Conservation (phyloP, 2,113 vertebrate genomes). For the Toxotes jaculatrix region DNA sequence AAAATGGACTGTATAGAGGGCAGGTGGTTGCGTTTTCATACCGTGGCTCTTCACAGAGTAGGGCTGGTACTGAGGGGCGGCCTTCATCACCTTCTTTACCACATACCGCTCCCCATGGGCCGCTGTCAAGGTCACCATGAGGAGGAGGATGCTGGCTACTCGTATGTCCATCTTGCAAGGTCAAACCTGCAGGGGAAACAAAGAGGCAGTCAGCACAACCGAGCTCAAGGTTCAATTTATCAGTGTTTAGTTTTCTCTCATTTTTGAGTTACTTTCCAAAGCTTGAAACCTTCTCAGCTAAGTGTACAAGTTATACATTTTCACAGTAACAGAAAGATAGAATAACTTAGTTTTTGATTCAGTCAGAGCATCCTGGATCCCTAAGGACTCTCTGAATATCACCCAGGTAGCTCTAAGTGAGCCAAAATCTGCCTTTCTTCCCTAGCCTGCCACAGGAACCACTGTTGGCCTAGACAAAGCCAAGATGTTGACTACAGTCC, state of each 20-base stretch:
- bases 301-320: neutral
- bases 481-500: slow-evolving; percentile 26
- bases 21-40: slow-evolving; percentile 78
- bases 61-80: slow-evolving; percentile 84
- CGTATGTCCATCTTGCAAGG: slow-evolving; percentile 90
- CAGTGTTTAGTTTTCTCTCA: neutral
- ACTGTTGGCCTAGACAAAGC: slow-evolving; percentile 26
- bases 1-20: neutral
- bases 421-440: neutral
- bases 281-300: neutral
- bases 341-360: neutral
- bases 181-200: slow-evolving; percentile 80
- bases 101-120: slow-evolving; percentile 90
- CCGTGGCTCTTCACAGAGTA: slow-evolving; percentile 92
- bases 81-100: slow-evolving; percentile 90
- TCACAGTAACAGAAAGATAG: neutral
- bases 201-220: slow-evolving; percentile 28
- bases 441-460: neutral
- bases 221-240: neutral
- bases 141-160: slow-evolving; percentile 85
- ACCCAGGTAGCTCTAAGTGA: neutral
- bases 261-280: neutral
- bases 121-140: slow-evolving; percentile 84
- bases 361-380: slow-evolving; percentile 25
- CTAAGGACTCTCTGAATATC: neutral